A percentile compares a stretch with the other conserved stretches of the same genome.
Conservation (phyloP, 2,113 vertebrate species). For the Lepus americanus region DNA sequence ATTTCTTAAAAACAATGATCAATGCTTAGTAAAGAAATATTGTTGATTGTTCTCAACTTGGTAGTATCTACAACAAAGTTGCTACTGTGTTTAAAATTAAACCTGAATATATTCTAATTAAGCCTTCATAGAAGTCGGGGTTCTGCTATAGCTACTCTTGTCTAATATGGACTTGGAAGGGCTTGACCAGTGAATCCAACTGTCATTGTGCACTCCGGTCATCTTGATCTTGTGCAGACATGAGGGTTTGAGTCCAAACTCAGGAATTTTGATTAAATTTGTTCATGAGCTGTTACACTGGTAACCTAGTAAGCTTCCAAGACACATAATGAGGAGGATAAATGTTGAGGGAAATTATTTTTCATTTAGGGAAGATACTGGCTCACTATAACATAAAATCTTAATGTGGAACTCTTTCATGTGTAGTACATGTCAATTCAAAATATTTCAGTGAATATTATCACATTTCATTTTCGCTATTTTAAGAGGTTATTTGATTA, state of each 20-base stretch:
- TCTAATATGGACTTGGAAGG: neutral
- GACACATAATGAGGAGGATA: neutral
- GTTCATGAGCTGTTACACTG: neutral
- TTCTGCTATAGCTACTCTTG: neutral
- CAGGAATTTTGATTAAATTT: neutral
- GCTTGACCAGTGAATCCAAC: neutral
- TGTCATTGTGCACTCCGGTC: neutral
- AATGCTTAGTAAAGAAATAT: neutral
- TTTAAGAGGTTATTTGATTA: neutral
- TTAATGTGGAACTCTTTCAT: neutral
- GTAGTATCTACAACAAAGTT: neutral
- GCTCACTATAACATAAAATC: neutral
- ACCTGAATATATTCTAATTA: neutral
- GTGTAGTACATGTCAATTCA: neutral
- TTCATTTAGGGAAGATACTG: neutral
- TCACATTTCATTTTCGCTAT: slow-evolving; percentile 19
- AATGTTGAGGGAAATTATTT: neutral
- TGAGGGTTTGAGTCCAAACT: neutral
- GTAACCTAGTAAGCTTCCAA: neutral
- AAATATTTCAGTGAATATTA: neutral
- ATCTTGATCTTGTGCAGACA: neutral
- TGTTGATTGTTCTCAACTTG: neutral
- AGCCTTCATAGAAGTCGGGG: neutral
- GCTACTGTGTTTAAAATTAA: neutral
- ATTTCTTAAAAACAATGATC: neutral